Evolutionary conservation across 2,113 vertebrate genomes (phyloP), one percentile per base, ranked within the genome.

Genomic region (Dipodomys ordii): DNA sequence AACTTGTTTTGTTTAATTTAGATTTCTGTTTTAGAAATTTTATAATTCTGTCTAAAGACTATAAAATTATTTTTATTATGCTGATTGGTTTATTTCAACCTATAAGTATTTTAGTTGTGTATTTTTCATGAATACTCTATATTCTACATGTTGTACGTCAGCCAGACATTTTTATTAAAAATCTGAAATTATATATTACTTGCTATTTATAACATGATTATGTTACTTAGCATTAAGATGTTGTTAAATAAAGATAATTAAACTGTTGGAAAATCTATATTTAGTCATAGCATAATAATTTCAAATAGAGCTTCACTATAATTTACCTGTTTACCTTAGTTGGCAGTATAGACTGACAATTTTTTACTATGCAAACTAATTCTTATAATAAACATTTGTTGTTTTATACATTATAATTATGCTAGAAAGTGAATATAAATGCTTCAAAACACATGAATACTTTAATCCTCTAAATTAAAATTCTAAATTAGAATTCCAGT

Each of bases 51-150:
- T 57, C 53, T 57, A 57, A 57, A 16, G 53, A 57, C 53, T 57
- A 18, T 57, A 57, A 57, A 85, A 49, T 92, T 69, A 83, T 71
- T 91, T 88, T 88, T 68, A 46, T 79, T 80, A 68, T 64, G n/a
- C 9, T 57, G 32, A 77, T 44, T 25, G 2, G 25, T 81, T 91
- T 78, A 30, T 65, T 57, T 83, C 72, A 88, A 85, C 57, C 15
- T 79, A 11, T 91, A 86, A 83, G 84, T 79, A 2, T 7, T 83
- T 0, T 92, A 13, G 3, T 92, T 91, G 16, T 39, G 12, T 39
- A 28, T 35, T 65, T 80, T 86, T 91, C 81, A 91, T 80, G 87
- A 88, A 53, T 57, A 87, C 84, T 87, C 91, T 91, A 19, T 57
- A 8, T 68, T 49, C 64, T 32, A 22, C 62, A 22, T 77, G 11